These are phyloP conservation scores for Sylvicola cinctus DNA, from an alignment of 2,888 invertebrate species.

Conservation along the genomic window DNA sequence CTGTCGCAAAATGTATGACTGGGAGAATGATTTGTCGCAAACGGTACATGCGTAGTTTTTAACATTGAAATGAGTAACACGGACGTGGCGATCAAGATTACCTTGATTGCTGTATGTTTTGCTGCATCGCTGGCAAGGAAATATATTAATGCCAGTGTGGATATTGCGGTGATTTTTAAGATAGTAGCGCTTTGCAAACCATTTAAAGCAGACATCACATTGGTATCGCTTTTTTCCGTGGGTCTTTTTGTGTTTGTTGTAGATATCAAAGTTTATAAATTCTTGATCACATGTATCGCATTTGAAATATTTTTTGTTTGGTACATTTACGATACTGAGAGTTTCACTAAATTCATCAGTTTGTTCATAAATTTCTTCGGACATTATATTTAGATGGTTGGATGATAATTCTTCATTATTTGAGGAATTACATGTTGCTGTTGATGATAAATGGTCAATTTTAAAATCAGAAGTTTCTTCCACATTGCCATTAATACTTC, in stretches of 20 bases:
- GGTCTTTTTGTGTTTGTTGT: slow-evolving; percentile 8
- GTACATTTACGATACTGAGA: too few relatives aligned
- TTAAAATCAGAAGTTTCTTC: too few relatives aligned
- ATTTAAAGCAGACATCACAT: slow-evolving; percentile 7
- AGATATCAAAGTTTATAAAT: slow-evolving; percentile 4
- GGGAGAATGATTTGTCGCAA: slow-evolving; percentile 8
- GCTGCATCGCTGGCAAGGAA: slow-evolving; percentile 6
- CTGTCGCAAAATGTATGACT: slow-evolving; percentile 5
- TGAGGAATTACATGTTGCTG: too few relatives aligned
- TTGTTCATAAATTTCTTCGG: too few relatives aligned
- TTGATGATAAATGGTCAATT: too few relatives aligned
- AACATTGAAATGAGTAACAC: slow-evolving; percentile 8
- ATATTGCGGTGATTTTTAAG: slow-evolving; percentile 7
- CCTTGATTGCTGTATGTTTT: slow-evolving; percentile 8
- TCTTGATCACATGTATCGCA: slow-evolving; percentile 7
- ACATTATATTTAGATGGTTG: too few relatives aligned
- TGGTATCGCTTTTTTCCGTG: slow-evolving; percentile 8
- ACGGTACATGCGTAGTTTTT: slow-evolving; percentile 5
- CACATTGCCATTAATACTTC: too few relatives aligned
- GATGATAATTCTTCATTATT: too few relatives aligned
- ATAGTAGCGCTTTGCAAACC: slow-evolving; percentile 8
- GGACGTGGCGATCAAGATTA: slow-evolving; percentile 9
- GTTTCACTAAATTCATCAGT: too few relatives aligned
- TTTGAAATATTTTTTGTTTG: slow-evolving; percentile 1
- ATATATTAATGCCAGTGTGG: slow-evolving; percentile 4